Conservation (phyloP, 1,140 invertebrate species). For the Eumeta japonica region DNA sequence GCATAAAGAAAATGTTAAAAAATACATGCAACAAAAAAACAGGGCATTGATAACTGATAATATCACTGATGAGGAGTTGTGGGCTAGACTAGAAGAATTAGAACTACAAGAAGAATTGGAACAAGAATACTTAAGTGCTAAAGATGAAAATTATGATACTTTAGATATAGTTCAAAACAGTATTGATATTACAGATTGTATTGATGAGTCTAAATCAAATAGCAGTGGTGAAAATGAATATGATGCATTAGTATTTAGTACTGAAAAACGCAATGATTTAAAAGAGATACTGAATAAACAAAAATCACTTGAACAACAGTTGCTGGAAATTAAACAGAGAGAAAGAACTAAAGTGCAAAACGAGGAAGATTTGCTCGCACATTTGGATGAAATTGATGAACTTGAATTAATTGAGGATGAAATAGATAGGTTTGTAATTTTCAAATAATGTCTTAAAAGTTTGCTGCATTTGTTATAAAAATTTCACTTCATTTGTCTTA, state of each 20-base stretch:
- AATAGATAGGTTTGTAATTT: conserved; percentile 38
- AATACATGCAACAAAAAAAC: conserved; percentile 27
- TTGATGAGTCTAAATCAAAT: not conserved
- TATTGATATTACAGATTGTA: conserved; percentile 1
- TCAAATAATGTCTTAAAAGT: not conserved
- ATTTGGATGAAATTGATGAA: conserved; percentile 59
- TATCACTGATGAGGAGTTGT: conserved; percentile 41
- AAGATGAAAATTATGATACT: not conserved
- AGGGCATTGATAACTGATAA: conserved; percentile 19
- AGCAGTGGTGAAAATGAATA: conserved; percentile 5
- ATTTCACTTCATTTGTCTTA: conserved; percentile 5
- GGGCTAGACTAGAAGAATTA: conserved; percentile 47
- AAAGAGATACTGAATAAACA: conserved; percentile 57
- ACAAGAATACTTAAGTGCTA: conserved; percentile 22
- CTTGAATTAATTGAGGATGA: conserved; percentile 61
- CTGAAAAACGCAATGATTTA: conserved; percentile 10
- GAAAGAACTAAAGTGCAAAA: conserved; percentile 34
- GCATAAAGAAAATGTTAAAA: conserved; percentile 37
- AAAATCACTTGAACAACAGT: conserved; percentile 49
- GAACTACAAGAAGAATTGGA: conserved; percentile 55
- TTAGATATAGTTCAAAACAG: no score
- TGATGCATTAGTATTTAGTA: not conserved
- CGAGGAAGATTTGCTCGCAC: conserved; percentile 50
- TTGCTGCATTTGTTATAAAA: not conserved
- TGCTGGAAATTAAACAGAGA: conserved; percentile 45